Percentiles rank a stretch among this genome's conserved stretches.
phyloP scores from a whole-genome alignment of 2,888 invertebrate species.

The Carpatolechia fugitivella region DNA sequence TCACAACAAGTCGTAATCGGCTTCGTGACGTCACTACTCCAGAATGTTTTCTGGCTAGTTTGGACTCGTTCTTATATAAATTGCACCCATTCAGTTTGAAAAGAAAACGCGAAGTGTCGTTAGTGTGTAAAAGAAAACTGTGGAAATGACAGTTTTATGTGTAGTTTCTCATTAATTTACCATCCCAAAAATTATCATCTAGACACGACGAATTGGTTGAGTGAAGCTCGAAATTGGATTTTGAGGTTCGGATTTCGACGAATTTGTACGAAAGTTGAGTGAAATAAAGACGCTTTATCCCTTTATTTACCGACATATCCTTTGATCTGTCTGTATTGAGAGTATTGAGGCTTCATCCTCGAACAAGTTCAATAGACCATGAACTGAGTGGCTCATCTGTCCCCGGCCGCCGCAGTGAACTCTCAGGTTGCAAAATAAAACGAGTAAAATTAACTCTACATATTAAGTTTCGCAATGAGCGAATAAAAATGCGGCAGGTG shows the following conservation, averaged over 20 bases:
- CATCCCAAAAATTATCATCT: not conserved
- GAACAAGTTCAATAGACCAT: conserved; percentile 59
- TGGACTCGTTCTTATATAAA: conserved; percentile 59
- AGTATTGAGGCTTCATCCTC: conserved; percentile 34
- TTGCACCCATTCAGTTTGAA: conserved; percentile 61
- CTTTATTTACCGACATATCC: conserved; percentile 32
- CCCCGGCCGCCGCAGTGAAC: conserved; percentile 36
- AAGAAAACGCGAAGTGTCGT: conserved; percentile 53
- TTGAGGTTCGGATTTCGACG: not conserved
- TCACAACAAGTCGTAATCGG: conserved; percentile 30
- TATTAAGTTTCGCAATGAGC: conserved; percentile 68
- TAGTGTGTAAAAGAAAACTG: conserved; percentile 37
- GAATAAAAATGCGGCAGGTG: conserved; percentile 66
- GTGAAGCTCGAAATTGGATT: not conserved
- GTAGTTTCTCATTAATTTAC: not conserved
- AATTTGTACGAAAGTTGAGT: conserved; percentile 19
- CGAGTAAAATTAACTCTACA: conserved; percentile 52
- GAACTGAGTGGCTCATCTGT: conserved; percentile 68
- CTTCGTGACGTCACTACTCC: conserved; percentile 54
- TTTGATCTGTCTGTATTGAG: conserved; percentile 37
- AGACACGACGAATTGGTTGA: not conserved
- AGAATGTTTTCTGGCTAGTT: conserved; percentile 60
- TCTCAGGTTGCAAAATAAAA: conserved; percentile 64
- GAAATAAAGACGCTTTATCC: conserved; percentile 22
- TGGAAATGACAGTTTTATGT: not conserved